phyloP scores from a whole-genome alignment of 2,888 invertebrate species.

The Drosophila setosimentum region DNA sequence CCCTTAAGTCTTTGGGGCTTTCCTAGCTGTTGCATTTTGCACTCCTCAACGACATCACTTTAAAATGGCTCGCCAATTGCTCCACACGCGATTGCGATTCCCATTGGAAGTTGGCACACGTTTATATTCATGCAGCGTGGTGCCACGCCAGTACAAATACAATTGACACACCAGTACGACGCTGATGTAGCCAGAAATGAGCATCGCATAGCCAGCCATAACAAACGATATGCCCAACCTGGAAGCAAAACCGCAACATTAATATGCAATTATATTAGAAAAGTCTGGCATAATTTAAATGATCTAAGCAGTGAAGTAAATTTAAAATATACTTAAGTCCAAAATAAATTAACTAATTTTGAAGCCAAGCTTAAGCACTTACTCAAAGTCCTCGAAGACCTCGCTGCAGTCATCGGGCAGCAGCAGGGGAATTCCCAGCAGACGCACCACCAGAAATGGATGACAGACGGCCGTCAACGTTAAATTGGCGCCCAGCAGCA shows the following conservation, averaged over 20 bases:
- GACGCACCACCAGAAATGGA: slow-evolving; percentile 86
- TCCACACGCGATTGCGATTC: slow-evolving; percentile 74
- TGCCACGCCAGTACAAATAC: slow-evolving; percentile 85
- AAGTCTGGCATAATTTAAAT: background rate
- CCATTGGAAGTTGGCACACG: slow-evolving; percentile 52
- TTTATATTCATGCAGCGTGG: slow-evolving; percentile 86
- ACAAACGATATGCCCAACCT: slow-evolving; percentile 87
- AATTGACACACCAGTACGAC: slow-evolving; percentile 86
- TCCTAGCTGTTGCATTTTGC: background rate
- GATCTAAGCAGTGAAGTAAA: background rate
- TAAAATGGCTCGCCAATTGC: slow-evolving; percentile 79
- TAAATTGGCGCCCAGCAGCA: slow-evolving; percentile 91
- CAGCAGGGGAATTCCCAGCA: slow-evolving; percentile 86
- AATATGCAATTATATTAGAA: slow-evolving; percentile 59
- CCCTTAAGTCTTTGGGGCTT: slow-evolving; percentile 13
- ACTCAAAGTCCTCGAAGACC: slow-evolving; percentile 92
- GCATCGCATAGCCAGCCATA: slow-evolving; percentile 86
- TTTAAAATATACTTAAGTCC: background rate
- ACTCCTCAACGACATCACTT: slow-evolving; percentile 38
- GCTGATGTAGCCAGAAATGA: slow-evolving; percentile 85
- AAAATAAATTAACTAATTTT: background rate
- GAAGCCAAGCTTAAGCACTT: slow-evolving; percentile 78
- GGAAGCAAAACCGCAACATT: slow-evolving; percentile 29
- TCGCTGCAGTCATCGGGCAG: slow-evolving; percentile 94
- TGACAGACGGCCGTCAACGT: slow-evolving; percentile 94